phyloP scores from a whole-genome alignment of 1,140 invertebrate species.

The Thereuonema tuberculata region DNA sequence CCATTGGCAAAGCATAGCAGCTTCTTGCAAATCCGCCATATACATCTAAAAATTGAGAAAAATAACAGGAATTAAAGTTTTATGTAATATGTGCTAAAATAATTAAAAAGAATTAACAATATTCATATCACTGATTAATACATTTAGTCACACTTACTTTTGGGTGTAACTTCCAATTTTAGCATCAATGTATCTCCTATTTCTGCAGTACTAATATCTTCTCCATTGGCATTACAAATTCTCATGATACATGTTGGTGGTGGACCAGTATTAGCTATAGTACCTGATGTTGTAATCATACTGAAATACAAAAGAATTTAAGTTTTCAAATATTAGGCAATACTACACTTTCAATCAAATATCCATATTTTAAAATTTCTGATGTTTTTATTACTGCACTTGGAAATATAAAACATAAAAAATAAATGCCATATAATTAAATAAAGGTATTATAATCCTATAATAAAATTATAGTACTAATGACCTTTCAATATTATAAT shows the following conservation, averaged over 20 bases:
- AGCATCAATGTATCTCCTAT: slow-evolving; percentile 82
- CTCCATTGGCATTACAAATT: slow-evolving; percentile 71
- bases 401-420: no score
- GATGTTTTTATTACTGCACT: not conserved
- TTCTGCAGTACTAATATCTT: slow-evolving; percentile 77
- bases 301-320: slow-evolving; percentile 24
- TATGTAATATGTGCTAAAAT: no score
- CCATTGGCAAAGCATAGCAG: slow-evolving; percentile 80
- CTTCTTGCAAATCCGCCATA: slow-evolving; percentile 87
- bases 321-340: not conserved
- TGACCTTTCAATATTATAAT: no score
- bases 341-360: not conserved
- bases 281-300: slow-evolving; percentile 86
- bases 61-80: not conserved
- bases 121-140: not conserved
- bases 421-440: no score
- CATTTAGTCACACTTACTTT: slow-evolving; percentile 37
- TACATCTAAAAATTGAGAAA: slow-evolving; percentile 47
- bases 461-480: no score
- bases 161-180: slow-evolving; percentile 83
- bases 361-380: no score
- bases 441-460: no score
- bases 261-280: slow-evolving; percentile 86
- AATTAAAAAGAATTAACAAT: no score
- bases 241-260: slow-evolving; percentile 84